Conservation (phyloP, 2,797 vertebrate species). For the Sebastes aleutianus region DNA sequence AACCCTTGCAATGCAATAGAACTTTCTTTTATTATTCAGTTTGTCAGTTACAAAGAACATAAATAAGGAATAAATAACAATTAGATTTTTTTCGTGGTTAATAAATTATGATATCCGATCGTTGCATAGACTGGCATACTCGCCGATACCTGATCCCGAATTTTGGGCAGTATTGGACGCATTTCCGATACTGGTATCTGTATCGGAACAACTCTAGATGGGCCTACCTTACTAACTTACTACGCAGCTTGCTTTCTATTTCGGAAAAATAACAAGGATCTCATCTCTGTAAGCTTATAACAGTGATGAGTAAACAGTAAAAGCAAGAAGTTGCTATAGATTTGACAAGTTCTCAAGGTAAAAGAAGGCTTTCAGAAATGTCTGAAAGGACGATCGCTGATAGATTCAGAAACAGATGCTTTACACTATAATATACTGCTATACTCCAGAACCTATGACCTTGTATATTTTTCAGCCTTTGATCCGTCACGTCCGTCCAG, state of each 20-base stretch:
- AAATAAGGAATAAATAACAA: too few species aligned
- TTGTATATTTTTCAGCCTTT: slow-evolving; percentile 9
- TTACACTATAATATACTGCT: neutral
- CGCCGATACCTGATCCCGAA: too few species aligned
- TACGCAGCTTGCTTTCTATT: neutral
- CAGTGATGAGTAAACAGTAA: neutral
- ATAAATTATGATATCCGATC: too few species aligned
- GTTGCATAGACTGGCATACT: too few species aligned
- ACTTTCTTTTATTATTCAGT: too few species aligned
- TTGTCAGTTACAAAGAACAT: too few species aligned
- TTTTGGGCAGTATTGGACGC: too few species aligned
- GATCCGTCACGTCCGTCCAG: slow-evolving; percentile 12
- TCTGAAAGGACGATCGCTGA: neutral
- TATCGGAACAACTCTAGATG: too few species aligned
- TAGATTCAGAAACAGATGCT: slow-evolving; percentile 27
- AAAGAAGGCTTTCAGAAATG: neutral
- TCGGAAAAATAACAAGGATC: neutral
- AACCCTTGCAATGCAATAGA: too few species aligned
- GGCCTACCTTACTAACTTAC: neutral
- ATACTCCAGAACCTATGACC: neutral
- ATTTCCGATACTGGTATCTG: too few species aligned
- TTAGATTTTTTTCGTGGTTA: too few species aligned
- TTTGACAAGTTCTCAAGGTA: neutral
- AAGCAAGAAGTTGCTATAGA: neutral
- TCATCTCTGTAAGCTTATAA: neutral